Percentiles rank a stretch among this genome's conserved stretches.
Evolutionary conservation across 1,140 invertebrate species (phyloP).

Genomic region (Phocides pigmalion): DNA sequence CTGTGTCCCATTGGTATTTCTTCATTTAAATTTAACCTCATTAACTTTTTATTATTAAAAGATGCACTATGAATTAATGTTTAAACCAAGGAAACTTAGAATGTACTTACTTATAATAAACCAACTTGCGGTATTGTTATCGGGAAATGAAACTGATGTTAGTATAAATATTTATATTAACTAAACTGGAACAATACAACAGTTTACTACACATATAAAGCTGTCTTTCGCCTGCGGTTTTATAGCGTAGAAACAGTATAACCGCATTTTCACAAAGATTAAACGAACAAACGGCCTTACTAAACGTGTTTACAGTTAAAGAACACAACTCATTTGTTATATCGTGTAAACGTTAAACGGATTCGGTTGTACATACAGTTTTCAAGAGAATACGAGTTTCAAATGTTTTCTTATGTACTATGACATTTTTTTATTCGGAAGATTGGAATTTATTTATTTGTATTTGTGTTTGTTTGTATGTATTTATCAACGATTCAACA

Average conservation of each 20-base stretch:
- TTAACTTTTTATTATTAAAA: no score
- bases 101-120: no score
- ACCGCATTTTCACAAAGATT: neutral
- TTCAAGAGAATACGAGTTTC: neutral
- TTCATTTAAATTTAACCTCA: no score
- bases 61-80: no score
- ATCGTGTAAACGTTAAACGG: neutral
- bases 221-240: neutral
- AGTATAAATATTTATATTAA: neutral
- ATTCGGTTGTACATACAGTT: neutral
- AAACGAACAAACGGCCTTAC: neutral
- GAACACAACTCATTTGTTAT: neutral
- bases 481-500: no score
- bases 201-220: neutral
- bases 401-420: neutral
- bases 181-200: neutral
- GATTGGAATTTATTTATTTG: no score
- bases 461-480: no score
- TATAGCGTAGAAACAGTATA: neutral
- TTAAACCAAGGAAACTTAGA: no score
- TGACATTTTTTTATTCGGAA: no score
- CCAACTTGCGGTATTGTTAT: no score
- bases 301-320: neutral
- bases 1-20: no score
- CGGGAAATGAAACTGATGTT: no score